These are phyloP conservation scores for Erebia ligea DNA, from an alignment of 2,888 invertebrate species.

Conservation along the genomic window DNA sequence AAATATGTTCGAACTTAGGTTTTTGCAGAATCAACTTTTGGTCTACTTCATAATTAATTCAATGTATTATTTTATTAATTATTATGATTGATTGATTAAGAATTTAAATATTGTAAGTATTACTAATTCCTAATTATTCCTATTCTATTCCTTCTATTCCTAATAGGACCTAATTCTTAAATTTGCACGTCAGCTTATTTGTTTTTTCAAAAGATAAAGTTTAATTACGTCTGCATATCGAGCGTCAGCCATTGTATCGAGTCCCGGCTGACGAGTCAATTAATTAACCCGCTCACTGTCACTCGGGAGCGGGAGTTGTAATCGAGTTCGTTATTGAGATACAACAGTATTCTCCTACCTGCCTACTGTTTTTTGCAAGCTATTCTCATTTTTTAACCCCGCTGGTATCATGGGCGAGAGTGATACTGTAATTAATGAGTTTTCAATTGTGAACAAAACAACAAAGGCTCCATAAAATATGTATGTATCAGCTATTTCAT, in stretches of 20 bases:
- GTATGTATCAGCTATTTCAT: too few relatives aligned
- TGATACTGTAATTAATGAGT: background rate
- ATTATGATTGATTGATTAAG: too few relatives aligned
- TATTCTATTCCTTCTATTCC: too few relatives aligned
- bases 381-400: constrained; percentile 13
- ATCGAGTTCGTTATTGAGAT: constrained; percentile 25
- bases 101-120: too few relatives aligned
- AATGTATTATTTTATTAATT: too few relatives aligned
- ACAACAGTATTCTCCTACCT: constrained; percentile 5
- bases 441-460: background rate
- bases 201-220: constrained; percentile 2
- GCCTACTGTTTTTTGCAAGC: constrained; percentile 1
- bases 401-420: background rate
- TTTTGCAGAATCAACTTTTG: too few relatives aligned
- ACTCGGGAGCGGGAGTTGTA: constrained; percentile 21
- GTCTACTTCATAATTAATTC: too few relatives aligned
- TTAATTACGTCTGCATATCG: constrained; percentile 13
- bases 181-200: too few relatives aligned
- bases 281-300: constrained; percentile 21
- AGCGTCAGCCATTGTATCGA: constrained; percentile 17
- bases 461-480: too few relatives aligned
- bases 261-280: constrained; percentile 25
- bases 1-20: too few relatives aligned
- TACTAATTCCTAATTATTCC: too few relatives aligned
- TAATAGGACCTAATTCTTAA: too few relatives aligned